Conservation (phyloP, 2,797 vertebrate genomes). For the Phyllotis vaccarum region DNA sequence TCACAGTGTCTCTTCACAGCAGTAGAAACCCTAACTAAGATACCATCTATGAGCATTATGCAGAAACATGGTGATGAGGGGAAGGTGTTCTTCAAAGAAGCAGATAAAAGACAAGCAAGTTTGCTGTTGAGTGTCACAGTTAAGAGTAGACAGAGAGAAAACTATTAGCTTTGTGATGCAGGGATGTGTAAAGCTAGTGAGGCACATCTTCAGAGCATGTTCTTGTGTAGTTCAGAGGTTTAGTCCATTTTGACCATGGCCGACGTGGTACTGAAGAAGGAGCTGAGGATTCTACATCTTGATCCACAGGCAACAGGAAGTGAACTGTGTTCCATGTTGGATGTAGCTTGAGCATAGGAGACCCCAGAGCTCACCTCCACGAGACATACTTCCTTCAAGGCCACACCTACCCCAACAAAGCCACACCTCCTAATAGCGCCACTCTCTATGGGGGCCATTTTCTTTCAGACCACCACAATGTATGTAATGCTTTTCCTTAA, state of each 20-base stretch:
- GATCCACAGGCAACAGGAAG: not conserved
- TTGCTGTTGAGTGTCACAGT: not conserved
- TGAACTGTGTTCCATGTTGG: not conserved
- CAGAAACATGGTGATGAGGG: not conserved
- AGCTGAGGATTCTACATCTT: not conserved
- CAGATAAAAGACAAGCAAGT: not conserved
- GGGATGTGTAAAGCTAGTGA: not conserved
- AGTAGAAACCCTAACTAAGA: not conserved
- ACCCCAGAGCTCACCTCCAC: not conserved
- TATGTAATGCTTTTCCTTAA: not conserved
- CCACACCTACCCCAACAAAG: not conserved
- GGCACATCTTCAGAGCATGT: not conserved
- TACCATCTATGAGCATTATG: not conserved
- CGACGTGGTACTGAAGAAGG: not conserved
- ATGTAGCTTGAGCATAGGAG: not conserved
- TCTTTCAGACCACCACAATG: not conserved
- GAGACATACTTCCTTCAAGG: not conserved
- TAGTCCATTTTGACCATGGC: not conserved
- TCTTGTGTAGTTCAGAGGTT: not conserved
- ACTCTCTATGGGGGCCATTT: not conserved
- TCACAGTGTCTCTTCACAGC: not conserved
- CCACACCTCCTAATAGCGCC: not conserved
- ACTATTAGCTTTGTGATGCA: not conserved
- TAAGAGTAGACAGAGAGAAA: not conserved
- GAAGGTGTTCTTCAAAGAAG: not conserved